Evolutionary conservation across 2,888 invertebrate species (phyloP).

Genomic region (Allophyes oxyacanthae): DNA sequence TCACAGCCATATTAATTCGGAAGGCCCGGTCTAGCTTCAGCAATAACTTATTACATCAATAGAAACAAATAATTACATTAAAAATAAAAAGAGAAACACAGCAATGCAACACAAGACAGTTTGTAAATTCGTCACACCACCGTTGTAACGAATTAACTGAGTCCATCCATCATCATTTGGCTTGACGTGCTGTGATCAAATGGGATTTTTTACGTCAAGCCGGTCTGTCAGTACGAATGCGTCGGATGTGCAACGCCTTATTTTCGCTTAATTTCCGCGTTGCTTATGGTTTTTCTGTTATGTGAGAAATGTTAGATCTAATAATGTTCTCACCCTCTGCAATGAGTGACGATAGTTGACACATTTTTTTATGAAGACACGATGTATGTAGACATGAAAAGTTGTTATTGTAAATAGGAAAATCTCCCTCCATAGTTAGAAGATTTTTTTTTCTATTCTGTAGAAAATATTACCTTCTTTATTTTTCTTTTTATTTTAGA

Average conservation of each 20-base stretch:
- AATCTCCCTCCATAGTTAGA: too few species aligned
- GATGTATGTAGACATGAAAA: background rate
- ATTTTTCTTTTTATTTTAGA: too few species aligned
- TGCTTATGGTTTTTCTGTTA: conserved; percentile 47
- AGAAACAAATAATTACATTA: conserved; percentile 54
- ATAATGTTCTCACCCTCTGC: conserved; percentile 32
- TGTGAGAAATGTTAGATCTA: conserved; percentile 31
- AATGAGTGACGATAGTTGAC: background rate
- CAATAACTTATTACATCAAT: conserved; percentile 25
- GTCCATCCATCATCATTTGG: conserved; percentile 76
- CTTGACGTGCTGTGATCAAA: conserved; percentile 72
- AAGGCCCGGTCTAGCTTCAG: too few species aligned
- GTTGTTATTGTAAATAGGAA: too few species aligned
- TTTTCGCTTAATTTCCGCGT: conserved; percentile 57
- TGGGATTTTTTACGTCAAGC: conserved; percentile 68
- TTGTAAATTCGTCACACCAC: conserved; percentile 64
- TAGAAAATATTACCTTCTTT: too few species aligned
- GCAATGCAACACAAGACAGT: conserved; percentile 48
- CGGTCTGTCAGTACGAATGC: conserved; percentile 58
- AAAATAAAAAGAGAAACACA: conserved; percentile 45
- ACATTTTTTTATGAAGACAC: background rate
- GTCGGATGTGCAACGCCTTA: conserved; percentile 56
- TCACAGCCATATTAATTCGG: too few species aligned
- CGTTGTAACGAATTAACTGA: conserved; percentile 49
- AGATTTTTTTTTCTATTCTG: too few species aligned